Conservation (phyloP, 2,888 invertebrate species). For the Heliothis peltigera region DNA sequence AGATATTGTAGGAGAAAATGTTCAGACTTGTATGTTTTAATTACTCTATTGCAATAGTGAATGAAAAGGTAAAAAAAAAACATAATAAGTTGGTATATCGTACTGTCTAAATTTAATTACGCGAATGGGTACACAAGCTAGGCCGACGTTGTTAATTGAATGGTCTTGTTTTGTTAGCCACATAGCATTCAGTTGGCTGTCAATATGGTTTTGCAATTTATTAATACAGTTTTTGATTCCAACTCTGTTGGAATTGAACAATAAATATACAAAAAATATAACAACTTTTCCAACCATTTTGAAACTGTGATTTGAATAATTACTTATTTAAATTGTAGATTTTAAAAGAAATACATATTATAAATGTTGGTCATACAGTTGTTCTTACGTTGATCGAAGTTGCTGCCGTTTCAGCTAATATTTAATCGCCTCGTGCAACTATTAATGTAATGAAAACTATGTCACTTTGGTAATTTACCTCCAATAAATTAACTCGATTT, state of each 20-base stretch:
- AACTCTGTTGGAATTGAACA: no score
- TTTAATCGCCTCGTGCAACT: constrained; percentile 37
- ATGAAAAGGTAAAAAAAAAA: constrained; percentile 15
- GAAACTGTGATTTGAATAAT: no score
- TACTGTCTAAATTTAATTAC: constrained; percentile 73
- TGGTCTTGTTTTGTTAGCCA: constrained; percentile 77
- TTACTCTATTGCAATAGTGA: constrained; percentile 32
- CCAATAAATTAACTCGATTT: constrained; percentile 39
- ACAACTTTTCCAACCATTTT: no score
- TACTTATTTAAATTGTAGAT: neutral
- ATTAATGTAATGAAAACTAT: constrained; percentile 54
- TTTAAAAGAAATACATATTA: neutral
- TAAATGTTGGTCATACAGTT: constrained; percentile 24
- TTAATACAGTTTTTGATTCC: neutral
- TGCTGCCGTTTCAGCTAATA: constrained; percentile 20
- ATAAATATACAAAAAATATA: no score
- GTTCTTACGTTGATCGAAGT: constrained; percentile 23
- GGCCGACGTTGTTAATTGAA: constrained; percentile 76
- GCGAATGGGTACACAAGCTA: constrained; percentile 74
- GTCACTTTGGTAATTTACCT: constrained; percentile 42
- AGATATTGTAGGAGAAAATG: constrained; percentile 35
- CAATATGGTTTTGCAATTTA: constrained; percentile 33
- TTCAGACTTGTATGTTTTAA: constrained; percentile 37
- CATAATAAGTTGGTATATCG: constrained; percentile 27
- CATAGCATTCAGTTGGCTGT: constrained; percentile 62